Conservation (phyloP, 2,888 invertebrate genomes). For the Morpho deidamia region DNA sequence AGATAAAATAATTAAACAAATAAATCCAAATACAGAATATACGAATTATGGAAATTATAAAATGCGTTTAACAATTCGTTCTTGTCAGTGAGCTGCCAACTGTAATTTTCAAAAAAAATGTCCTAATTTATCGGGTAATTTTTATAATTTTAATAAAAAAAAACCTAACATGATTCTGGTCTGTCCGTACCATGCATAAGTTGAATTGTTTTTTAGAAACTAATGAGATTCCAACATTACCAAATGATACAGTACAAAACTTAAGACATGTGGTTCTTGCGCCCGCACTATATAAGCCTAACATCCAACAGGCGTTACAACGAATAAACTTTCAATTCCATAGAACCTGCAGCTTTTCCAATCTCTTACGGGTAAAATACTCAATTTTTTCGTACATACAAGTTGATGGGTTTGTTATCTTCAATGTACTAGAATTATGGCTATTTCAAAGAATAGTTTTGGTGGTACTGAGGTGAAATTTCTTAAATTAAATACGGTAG, state of each 20-base stretch:
- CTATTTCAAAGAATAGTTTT: too few species aligned
- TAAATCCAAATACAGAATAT: not conserved
- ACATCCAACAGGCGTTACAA: slow-evolving; percentile 51
- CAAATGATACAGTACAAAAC: slow-evolving; percentile 51
- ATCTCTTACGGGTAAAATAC: slow-evolving; percentile 31
- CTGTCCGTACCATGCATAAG: slow-evolving; percentile 56
- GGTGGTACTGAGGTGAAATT: too few species aligned
- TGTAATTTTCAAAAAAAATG: not conserved
- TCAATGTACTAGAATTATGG: too few species aligned
- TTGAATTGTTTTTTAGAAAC: slow-evolving; percentile 48
- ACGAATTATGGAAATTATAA: not conserved
- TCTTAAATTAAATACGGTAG: too few species aligned
- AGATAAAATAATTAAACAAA: too few species aligned
- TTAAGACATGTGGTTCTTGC: slow-evolving; percentile 47
- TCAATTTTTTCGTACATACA: too few species aligned
- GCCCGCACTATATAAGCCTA: slow-evolving; percentile 44
- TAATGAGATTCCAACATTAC: slow-evolving; percentile 43
- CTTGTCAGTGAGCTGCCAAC: not conserved
- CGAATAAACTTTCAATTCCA: slow-evolving; percentile 56
- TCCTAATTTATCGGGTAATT: not conserved
- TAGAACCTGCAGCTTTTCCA: slow-evolving; percentile 48
- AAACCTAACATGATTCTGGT: slow-evolving; percentile 27
- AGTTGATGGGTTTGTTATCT: too few species aligned
- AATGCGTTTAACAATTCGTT: not conserved
- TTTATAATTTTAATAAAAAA: slow-evolving; percentile 3